Evolutionary conservation across 1,140 invertebrate species (phyloP).

Genomic region (Hetaerina americana): DNA sequence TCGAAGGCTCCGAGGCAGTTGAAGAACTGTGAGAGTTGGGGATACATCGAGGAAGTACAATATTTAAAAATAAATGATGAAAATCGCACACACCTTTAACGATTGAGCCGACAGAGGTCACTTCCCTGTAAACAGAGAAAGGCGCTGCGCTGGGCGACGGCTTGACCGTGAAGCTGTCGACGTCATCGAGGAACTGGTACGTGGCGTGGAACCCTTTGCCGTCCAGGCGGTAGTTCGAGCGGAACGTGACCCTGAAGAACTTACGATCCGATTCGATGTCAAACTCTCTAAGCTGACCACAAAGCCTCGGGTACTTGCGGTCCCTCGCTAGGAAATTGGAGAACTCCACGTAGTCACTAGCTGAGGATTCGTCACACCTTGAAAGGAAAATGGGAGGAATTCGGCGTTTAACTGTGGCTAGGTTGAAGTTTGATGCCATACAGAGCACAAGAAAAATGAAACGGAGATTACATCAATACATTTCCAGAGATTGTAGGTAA

Average conservation of each 20-base stretch:
- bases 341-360: conserved; percentile 89
- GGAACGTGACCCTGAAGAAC: conserved; percentile 89
- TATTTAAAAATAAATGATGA: too few species aligned
- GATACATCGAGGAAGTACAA: too few species aligned
- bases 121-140: not conserved
- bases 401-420: too few species aligned
- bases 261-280: conserved; percentile 75
- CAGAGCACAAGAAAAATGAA: too few species aligned
- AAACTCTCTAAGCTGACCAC: conserved; percentile 59
- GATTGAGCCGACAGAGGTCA: not conserved
- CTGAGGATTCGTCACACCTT: conserved; percentile 73
- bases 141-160: not conserved
- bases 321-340: conserved; percentile 82
- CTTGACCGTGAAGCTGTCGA: not conserved
- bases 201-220: conserved; percentile 85
- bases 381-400: too few species aligned
- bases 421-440: too few species aligned
- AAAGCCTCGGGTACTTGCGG: conserved; percentile 71
- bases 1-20: too few species aligned
- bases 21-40: too few species aligned
- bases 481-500: too few species aligned
- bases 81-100: not conserved
- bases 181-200: conserved; percentile 39
- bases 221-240: conserved; percentile 85
- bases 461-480: too few species aligned